Evolutionary conservation across 2,797 vertebrate genomes (phyloP), one percentile per base, ranked within the genome.

Genomic region (Phrynocephalus forsythii): DNA sequence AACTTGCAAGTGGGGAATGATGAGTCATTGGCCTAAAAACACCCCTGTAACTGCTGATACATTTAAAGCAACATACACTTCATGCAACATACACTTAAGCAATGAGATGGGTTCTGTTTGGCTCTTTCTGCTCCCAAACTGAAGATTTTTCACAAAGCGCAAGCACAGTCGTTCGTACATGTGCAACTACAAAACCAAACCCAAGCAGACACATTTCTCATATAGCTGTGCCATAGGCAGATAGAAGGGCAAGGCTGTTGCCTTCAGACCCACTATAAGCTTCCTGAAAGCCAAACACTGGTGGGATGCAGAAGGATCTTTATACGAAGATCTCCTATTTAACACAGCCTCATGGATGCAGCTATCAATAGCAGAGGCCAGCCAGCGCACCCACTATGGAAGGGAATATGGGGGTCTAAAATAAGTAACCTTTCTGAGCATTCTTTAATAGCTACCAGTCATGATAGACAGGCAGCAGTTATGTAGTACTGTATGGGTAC

Each of bases 21-120:
- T 48, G 91, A 94, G 86, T 94, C 88, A 92, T 50, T 90, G 92
- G 91, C 90, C 73, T 68, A 63, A 83, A 87, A 90, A 91, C 83
- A 92, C 44, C 50, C 50, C 91, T 79, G 66, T 24, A 56, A 80
- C 87, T 60, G 60, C 10, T 75, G 48, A 85, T 56, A 13, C 52
- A 56, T 13, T 56, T 56, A 56, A 10, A 10, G 52, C 52, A 56
- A 56, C 52, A 56, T 56, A 56, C 52, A 56, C 52, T 56, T 22
- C 69, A 79, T 84, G 72, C 16, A 0, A 28, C 0, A 0, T 3
- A 33, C 66, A 66, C 90, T 78, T 9, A 91, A 89, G 90, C 81
- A 90, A 91, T 48, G 80, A 83, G 89, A 92, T 83, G 69, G 33
- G 33, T 91, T 88, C 86, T 82, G 76, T 84, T 91, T 72, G 68